Conservation (phyloP, 2,797 vertebrate species). For the Hafferia zeledoni region DNA sequence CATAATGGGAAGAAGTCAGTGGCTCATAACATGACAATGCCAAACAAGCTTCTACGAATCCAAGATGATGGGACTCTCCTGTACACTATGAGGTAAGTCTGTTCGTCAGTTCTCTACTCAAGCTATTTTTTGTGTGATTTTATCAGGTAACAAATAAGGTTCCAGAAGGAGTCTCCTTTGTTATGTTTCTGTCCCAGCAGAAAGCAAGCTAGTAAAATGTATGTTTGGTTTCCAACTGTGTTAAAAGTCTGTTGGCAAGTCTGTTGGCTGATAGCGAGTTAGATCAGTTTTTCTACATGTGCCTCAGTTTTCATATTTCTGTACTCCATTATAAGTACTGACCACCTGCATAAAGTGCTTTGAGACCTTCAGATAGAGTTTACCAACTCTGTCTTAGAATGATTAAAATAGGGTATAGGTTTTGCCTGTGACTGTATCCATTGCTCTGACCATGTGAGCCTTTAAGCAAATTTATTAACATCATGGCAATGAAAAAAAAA, state of each 20-base stretch:
- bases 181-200: background rate
- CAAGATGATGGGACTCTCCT: conserved; percentile 94
- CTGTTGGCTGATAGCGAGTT: background rate
- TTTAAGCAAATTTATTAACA: background rate
- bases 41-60: conserved; percentile 94
- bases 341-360: background rate
- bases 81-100: conserved; percentile 92
- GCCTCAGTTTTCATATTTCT: background rate
- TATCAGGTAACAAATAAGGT: background rate
- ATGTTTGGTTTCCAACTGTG: background rate
- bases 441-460: background rate
- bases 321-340: background rate
- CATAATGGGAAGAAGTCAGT: conserved; percentile 98
- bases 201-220: background rate
- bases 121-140: background rate
- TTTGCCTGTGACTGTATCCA: background rate
- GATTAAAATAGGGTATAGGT: background rate
- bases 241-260: background rate
- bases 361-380: background rate
- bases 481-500: background rate
- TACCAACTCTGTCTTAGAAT: background rate
- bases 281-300: background rate
- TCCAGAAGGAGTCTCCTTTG: background rate
- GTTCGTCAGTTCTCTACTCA: background rate
- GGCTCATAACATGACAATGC: conserved; percentile 99